These are phyloP conservation scores for Kradibia gibbosae DNA, from an alignment of 1,140 invertebrate species.

Conservation along the genomic window DNA sequence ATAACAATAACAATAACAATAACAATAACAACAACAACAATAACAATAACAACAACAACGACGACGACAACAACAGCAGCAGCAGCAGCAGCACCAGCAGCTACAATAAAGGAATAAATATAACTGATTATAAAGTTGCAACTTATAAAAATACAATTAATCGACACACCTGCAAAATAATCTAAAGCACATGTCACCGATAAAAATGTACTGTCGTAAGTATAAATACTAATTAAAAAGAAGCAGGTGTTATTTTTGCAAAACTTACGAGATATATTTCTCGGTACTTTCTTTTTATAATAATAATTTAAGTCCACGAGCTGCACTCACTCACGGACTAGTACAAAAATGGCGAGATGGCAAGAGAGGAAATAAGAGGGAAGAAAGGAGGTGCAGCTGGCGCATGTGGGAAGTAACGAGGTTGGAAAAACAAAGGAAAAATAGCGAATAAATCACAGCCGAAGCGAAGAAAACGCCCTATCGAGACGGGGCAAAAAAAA, in stretches of 20 bases:
- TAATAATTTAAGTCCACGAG: conserved; percentile 12
- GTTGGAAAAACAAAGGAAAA: conserved; percentile 40
- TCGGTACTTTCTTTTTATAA: not conserved
- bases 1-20: not conserved
- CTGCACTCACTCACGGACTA: not conserved
- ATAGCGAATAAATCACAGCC: conserved; percentile 34
- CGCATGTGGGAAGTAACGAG: conserved; percentile 20
- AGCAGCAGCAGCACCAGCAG: too few relatives aligned
- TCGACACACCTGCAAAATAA: not conserved
- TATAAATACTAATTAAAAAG: conserved; percentile 5
- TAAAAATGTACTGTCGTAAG: not conserved
- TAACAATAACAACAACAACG: not conserved
- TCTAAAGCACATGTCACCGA: not conserved
- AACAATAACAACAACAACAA: not conserved
- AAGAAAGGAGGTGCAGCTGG: not conserved
- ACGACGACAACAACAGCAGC: not conserved
- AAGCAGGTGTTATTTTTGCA: conserved; percentile 1
- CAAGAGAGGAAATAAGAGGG: not conserved
- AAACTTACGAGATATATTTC: conserved; percentile 1
- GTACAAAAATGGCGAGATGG: not conserved
- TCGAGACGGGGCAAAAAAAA: conserved; percentile 35
- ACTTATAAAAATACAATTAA: not conserved
- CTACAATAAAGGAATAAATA: not conserved
- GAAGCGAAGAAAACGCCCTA: conserved; percentile 31
- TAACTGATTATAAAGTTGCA: not conserved